These are phyloP conservation scores for Crotalus adamanteus DNA, from an alignment of 2,797 vertebrate species.

Conservation along the genomic window DNA sequence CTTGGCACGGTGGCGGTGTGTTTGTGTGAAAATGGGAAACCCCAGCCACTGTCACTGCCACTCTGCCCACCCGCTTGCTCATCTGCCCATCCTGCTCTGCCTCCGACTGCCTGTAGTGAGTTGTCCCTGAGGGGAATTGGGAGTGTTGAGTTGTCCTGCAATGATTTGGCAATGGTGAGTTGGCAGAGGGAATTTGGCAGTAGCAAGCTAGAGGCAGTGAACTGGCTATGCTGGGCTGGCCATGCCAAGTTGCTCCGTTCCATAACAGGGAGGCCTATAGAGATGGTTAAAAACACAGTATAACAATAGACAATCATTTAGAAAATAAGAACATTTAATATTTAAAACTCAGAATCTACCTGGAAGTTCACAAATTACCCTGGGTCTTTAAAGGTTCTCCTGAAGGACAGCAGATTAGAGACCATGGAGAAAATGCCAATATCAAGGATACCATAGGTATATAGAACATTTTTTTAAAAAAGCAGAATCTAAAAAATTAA, in stretches of 20 bases:
- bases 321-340: not conserved
- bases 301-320: not conserved
- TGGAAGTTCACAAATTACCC: not conserved
- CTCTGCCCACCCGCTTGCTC: too few species aligned
- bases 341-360: not conserved
- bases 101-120: too few species aligned
- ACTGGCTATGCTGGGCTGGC: too few species aligned
- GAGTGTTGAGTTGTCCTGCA: too few species aligned
- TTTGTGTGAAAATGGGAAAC: not conserved
- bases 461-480: not conserved
- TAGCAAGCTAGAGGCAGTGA: too few species aligned
- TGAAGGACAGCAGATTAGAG: not conserved
- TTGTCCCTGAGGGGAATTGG: too few species aligned
- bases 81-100: too few species aligned
- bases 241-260: too few species aligned
- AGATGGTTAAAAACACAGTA: not conserved
- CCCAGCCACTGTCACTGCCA: too few species aligned
- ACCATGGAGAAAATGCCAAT: not conserved
- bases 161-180: too few species aligned
- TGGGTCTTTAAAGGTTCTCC: not conserved
- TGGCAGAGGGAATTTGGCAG: too few species aligned
- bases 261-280: not conserved
- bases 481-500: not conserved
- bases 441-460: not conserved
- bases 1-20: not conserved